phyloP scores from a whole-genome alignment of 2,113 vertebrate species.

The Lampris incognitus region DNA sequence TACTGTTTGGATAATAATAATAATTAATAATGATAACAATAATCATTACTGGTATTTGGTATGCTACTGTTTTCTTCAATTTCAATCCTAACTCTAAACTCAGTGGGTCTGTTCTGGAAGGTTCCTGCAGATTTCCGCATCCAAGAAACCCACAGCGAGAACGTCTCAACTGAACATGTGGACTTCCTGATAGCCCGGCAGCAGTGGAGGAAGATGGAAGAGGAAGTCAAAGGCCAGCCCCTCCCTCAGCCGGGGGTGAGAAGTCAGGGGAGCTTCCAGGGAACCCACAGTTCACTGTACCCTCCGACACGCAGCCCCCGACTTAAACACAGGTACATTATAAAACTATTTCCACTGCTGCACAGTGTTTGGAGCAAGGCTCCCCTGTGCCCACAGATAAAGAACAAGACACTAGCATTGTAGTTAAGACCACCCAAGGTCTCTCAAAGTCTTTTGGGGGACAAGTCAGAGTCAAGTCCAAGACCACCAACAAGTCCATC shows the following conservation, averaged over 20 bases:
- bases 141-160: conserved; percentile 63
- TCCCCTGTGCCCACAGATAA: too few species aligned
- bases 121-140: conserved; percentile 63
- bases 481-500: too few species aligned
- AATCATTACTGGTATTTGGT: too few species aligned
- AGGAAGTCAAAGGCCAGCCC: conserved; percentile 70
- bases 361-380: not conserved
- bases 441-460: too few species aligned
- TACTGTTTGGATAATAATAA: too few species aligned
- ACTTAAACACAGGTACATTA: conserved; percentile 67
- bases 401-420: too few species aligned
- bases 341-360: too few species aligned
- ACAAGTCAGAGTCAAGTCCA: too few species aligned
- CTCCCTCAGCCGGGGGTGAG: conserved; percentile 65
- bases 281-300: conserved; percentile 70
- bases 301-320: conserved; percentile 72
- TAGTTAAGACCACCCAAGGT: too few species aligned
- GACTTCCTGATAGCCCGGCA: conserved; percentile 75
- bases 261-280: conserved; percentile 69
- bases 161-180: conserved; percentile 76
- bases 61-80: not conserved
- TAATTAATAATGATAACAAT: too few species aligned
- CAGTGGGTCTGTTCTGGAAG: conserved; percentile 14
- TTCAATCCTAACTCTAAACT: not conserved
- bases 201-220: conserved; percentile 80